Conservation (phyloP, 2,797 vertebrate genomes). For the Falco novaeseelandiae region DNA sequence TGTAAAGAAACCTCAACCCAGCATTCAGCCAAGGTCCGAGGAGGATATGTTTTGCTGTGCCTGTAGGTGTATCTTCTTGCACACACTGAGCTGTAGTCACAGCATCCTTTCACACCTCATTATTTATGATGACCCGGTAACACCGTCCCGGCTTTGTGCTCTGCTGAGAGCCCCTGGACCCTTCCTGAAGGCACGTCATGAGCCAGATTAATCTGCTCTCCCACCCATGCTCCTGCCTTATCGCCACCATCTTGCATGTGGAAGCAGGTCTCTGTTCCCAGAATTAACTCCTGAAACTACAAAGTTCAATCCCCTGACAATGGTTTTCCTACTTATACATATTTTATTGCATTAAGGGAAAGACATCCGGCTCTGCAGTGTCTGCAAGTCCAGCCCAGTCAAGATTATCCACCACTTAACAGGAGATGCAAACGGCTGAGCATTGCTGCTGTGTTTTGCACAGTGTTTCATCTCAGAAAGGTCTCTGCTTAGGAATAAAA, state of each 20-base stretch:
- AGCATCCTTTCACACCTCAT: background rate
- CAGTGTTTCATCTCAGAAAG: background rate
- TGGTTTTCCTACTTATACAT: background rate
- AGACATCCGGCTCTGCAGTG: background rate
- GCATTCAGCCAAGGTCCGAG: rapidly evolving
- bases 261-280: background rate
- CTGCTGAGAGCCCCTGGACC: background rate
- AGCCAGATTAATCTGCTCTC: background rate
- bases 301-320: background rate
- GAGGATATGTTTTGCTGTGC: background rate
- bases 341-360: conserved; percentile 32
- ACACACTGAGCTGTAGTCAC: background rate
- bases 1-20: background rate
- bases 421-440: background rate
- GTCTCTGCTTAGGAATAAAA: background rate
- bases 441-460: background rate
- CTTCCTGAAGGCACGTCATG: background rate
- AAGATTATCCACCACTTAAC: background rate
- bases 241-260: rapidly evolving
- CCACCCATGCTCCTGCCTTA: background rate
- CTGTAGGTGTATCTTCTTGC: background rate
- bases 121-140: background rate
- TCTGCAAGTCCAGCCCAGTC: background rate
- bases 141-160: background rate
- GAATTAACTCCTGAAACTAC: background rate